Evolutionary conservation across 2,113 vertebrate genomes (phyloP), one percentile per base, ranked within the genome.

Genomic region (Haliaeetus leucogaster): DNA sequence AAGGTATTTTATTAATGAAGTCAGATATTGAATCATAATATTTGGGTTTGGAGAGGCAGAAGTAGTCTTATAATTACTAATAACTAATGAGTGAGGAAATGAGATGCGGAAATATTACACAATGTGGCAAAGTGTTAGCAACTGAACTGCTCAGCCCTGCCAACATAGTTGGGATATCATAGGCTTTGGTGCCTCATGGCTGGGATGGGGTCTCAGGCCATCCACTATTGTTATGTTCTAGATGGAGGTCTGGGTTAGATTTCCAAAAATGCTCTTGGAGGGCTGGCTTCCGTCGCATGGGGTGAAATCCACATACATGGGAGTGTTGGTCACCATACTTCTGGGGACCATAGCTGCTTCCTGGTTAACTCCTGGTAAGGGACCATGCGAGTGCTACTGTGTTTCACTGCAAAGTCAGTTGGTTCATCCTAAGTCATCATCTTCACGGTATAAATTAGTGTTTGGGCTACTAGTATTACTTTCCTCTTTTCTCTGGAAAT

Each of bases 231-330:
- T 47, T 73, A 9, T 12, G 17, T 66, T 93, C 40, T 62, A 71
- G 43, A 16, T 89, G 26, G 29, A 43, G 45, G 27, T 62, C 50
- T 78, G 40, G n/a, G 19, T 77, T 58, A 78, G 34, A 11, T 72
- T 89, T 96, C 40, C 32, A 53, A 71, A 86, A 87, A 45, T 42
- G 29, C 29, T 70, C 14, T 43, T 71, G 22, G 16, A 55, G 50
- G 50, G 22, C 27, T 71, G 50, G 17, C 30, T 87, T 78, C 10
- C 0, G 1, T 5, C 7, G 18, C 3, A 2, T 16, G 27, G 38
- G 16, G 17, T 87, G 48, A 55, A 90, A 72, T 74, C 18, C 16
- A 4, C 0, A 1, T 47, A 8, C 8, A 2, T 1, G 4, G 50
- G 32, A 10, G n/a, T 7, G 4, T 21, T 81, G 65, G 56, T 29